Base-by-base conservation (phyloP, 2,888 invertebrate species). In the Polydrusus tereticollis region DNA sequence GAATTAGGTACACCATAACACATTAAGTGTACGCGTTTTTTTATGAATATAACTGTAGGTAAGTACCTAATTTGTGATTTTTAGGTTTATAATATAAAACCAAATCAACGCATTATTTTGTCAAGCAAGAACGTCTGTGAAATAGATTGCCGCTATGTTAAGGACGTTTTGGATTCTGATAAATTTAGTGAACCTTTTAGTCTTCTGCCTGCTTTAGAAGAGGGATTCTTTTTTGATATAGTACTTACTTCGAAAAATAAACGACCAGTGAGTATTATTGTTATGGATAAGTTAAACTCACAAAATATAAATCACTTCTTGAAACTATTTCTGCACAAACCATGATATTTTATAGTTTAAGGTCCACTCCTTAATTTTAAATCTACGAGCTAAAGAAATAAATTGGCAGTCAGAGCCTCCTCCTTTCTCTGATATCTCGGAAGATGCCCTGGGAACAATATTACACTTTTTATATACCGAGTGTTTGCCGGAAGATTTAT, bases 401-500 rank as follows among this genome's bases (percentile, higher is more conserved):
- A 87, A 88, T 78, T 90, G 89, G 88, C 83, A 84, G 10, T 83
- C 85, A 14, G 86, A 87, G 2, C 85, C 89, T 0, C 86, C 89
- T 1, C 88, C 90, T 0, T 86, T 91, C 41, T 85, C 86, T 69
- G 88, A 88, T 70, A 82, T 91, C 52, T 88, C 89, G 0, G 89
- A 89, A 75, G 89, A 89, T 78, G 89, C 91, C n/a, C 79, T 91
- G 43, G 87, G 87, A 58, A 88, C 89, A 7, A 87, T 90, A 21
- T 82, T 92, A 20, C 89, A 91, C 82, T 92, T 88, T 84, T 83
- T 91, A 26, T 92, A 92, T 79, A 87, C 90, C 0, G 90, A 91
- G 81, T 89, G 90, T 77, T 83, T 92, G 78, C 89, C 91, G 33
- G 83, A 87, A 18, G 88, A 88, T 66, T 82, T 91, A 77, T 87